Base-by-base conservation (phyloP, 2,888 invertebrate genomes). In the Ferrisia virgata region DNA sequence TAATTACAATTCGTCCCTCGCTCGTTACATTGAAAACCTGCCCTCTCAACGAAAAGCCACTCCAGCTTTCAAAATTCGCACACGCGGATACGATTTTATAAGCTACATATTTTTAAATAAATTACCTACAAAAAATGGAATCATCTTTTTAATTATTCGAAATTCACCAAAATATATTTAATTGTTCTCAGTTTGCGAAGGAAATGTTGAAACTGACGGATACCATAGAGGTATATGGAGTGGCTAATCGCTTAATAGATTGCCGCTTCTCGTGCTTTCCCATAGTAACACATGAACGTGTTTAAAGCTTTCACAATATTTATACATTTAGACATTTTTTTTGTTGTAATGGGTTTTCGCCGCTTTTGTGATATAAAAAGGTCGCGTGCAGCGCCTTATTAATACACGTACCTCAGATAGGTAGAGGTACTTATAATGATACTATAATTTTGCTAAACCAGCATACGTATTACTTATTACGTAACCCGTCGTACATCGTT, bases 121-220 rank as follows among this genome's bases (percentile, higher is more conserved):
- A 18, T 58, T 76, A 36, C 76, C 33, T 33, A 33, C 25, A 8
- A 58, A 43, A 43, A 9, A 6, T 36, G 3, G n/a, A 47, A 47
- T 58, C 22, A 6, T 58, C 22, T 9, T 58, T 58, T 28, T 58
- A 9, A 40, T 39, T 84, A 82, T 64, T 76, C 33, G 36, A 36
- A 76, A 22, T 78, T 40, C 76, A 84, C 39, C 53, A 40, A 84
- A 36, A 33, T 82, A 78, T 43, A 84, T 84, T 64, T 79, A 25
- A 64, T 84, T 84, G 31, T 84, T 84, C 79, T 25, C 31, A 84
- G 84, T 84, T 84, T 53, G 84, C 84, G 84, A 84, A 79, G 84
- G 84, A 84, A 40, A 40, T 84, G 58, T 79, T 40, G 79, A 84
- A 79, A 80, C 64, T 80, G 79, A 84, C 80, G 84, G 84, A 84